A percentile compares a stretch with the other conserved stretches of the same genome.
Evolutionary conservation across 2,113 vertebrate species (phyloP).

Genomic region (Illadopsis cleaveri): DNA sequence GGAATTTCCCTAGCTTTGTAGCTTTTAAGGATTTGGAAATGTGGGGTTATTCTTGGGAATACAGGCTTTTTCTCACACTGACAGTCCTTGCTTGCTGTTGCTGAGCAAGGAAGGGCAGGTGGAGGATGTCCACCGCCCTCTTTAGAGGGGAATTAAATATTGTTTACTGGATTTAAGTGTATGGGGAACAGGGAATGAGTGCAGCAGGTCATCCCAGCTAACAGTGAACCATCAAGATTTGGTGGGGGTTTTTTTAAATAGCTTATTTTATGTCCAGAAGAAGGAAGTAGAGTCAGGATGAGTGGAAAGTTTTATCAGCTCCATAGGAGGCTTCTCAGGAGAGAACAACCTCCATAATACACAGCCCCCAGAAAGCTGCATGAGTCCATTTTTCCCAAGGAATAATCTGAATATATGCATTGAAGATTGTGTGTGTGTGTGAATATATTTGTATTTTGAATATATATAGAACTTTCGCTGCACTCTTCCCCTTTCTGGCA

Average conservation of each 20-base stretch:
- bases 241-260: neutral
- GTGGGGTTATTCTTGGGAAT: neutral
- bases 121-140: neutral
- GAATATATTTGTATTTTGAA: neutral
- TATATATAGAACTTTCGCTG: neutral
- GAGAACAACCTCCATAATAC: neutral
- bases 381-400: neutral
- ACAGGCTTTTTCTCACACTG: accelerated
- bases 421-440: neutral
- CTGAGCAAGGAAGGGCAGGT: neutral
- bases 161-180: neutral
- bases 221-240: neutral
- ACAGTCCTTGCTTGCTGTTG: accelerated
- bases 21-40: neutral
- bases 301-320: neutral
- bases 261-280: neutral
- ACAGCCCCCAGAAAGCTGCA: neutral
- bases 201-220: neutral
- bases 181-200: neutral
- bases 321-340: neutral
- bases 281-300: neutral
- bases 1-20: neutral
- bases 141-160: neutral
- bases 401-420: neutral
- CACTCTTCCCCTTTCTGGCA: neutral